Evolutionary conservation across 2,113 vertebrate genomes (phyloP), one percentile per base, ranked within the genome.

Genomic region (Heloderma charlesbogerti): DNA sequence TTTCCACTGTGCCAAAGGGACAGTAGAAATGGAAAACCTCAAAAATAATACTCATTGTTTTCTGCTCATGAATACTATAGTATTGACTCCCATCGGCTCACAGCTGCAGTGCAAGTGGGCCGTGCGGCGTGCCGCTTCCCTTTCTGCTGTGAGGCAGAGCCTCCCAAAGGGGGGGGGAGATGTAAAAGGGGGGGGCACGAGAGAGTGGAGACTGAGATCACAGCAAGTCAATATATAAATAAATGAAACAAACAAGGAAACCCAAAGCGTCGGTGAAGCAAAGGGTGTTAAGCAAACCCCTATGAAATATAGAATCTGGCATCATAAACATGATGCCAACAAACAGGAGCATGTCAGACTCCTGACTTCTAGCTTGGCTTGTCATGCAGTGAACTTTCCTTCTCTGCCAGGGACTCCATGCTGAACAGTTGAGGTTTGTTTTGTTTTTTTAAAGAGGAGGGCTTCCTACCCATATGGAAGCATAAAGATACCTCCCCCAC

Each of bases 1-100:
- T 71, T 60, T 51, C 82, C 89, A 78, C 63, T 66, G 20, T 57
- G 67, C 67, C 5, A 0, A 37, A 31, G 2, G 34, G 34, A 8
- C 37, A 54, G 37, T 16, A 77, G 81, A 40, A 57, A 22, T 57
- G 67, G 54, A 88, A 72, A 29, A 57, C 80, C 86, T 85, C 86
- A 89, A 88, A 94, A 93, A 96, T 93, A 94, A 94, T 71, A 57
- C 86, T 92, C 93, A 94, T 96, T 96, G 95, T 96, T 92, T 94
- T 82, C 89, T 29, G 66, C 86, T 92, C n/a, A 93, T 95, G 94
- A 95, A 95, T 95, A 92, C 95, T 89, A 94, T 93, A 92, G 95
- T 91, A 94, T 91, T 86, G 91, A 93, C 87, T 85, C 69, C 86
- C 80, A 90, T 57, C 60, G 92, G 92, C 87, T 69, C 84, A 92